Base-by-base conservation (phyloP, 2,113 vertebrate species). In the Zosterops lateralis region DNA sequence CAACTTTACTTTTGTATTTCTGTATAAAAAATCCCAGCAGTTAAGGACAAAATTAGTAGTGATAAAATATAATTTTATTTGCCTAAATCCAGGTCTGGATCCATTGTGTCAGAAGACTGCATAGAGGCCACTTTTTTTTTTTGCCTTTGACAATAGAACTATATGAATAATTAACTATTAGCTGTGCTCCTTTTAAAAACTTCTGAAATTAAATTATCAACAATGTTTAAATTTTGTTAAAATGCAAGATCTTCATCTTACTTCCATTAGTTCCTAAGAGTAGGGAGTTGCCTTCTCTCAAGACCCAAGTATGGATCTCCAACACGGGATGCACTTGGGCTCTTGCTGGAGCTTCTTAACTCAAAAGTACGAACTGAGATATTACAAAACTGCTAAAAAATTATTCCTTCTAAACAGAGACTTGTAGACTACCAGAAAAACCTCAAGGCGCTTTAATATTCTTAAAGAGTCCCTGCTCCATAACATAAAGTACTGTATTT, bases 1-100 rank as follows among this genome's bases (percentile, higher is more conserved):
- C 85, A 9, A 96, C 51, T 16, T 79, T 54, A 22, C 90, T 28
- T 53, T 67, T 92, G 93, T 97, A 98, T 81, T 91, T 92, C 97
- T 97, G 81, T 13, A 28, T 1, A 34, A 89, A 87, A 65, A 76
- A 56, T 0, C 31, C 62, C 56, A 91, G 50, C 21, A 85, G 60
- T 14, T 60, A 53, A 68, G 34, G 26, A 77, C 20, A 87, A 74
- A 79, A 70, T 29, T 22, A 32, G 50, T 28, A 42, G 57, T 18
- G 47, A 57, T 1, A 0, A 78, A 76, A 57, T 60, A 36, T 1
- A 22, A 57, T 53, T 91, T 70, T 51, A 25, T 80, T 70, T 76
- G 42, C 76, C 85, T 76, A 76, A 66, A 65, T 38, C 57, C 74
- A 87, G 14, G 16, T 74, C 28, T 53, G 58, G 57, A 67, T 31